Conservation (phyloP, 2,797 vertebrate genomes). For the Oryzias sinensis region DNA sequence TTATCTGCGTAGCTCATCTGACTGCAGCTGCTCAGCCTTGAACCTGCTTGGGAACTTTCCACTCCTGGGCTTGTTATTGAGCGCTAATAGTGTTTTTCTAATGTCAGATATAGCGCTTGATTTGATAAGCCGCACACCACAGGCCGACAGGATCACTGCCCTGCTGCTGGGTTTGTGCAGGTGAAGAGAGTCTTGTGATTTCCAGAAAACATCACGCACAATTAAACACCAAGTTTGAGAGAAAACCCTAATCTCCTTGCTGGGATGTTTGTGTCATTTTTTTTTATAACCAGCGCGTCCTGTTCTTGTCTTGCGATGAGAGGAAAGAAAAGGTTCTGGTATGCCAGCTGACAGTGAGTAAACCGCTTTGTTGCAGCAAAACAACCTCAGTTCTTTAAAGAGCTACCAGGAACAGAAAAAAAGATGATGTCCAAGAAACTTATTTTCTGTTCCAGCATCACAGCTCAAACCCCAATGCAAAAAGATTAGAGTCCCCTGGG, state of each 20-base stretch:
- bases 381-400: conserved; percentile 21
- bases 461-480: conserved; percentile 22
- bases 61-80: conserved; percentile 9
- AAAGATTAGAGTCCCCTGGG: conserved; percentile 24
- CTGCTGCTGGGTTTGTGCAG: no score
- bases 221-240: not conserved
- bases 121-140: conserved; percentile 1
- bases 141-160: not conserved
- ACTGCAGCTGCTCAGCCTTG: not conserved
- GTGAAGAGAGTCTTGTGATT: not conserved
- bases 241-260: conserved; percentile 7
- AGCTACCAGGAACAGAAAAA: not conserved
- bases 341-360: conserved; percentile 28
- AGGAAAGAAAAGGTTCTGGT: conserved; percentile 28
- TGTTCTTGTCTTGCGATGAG: conserved; percentile 12
- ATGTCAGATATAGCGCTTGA: conserved; percentile 5
- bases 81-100: conserved; percentile 4
- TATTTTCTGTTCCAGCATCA: conserved; percentile 27
- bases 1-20: conserved; percentile 1
- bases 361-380: conserved; percentile 42
- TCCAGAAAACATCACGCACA: not conserved
- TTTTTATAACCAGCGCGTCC: conserved; percentile 3
- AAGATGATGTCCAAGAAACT: conserved; percentile 29
- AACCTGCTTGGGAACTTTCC: conserved; percentile 7
- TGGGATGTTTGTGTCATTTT: not conserved